phyloP scores from a whole-genome alignment of 2,113 vertebrate genomes.

The Synchiropus splendidus region DNA sequence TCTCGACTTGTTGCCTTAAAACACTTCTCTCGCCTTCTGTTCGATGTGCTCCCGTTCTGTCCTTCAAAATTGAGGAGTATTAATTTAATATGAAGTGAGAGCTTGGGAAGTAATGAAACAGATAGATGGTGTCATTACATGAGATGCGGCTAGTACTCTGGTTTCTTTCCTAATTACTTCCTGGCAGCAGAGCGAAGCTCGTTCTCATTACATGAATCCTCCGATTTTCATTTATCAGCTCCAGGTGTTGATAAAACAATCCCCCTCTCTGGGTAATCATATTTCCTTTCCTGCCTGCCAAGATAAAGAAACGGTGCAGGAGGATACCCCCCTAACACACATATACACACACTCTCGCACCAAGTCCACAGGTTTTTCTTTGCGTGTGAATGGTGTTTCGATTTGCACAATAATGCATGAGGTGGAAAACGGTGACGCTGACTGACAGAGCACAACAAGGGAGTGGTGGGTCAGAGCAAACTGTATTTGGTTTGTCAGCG shows the following conservation, averaged over 20 bases:
- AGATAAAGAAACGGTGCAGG: slow-evolving; percentile 36
- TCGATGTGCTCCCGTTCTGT: no score
- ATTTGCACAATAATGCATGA: slow-evolving; percentile 57
- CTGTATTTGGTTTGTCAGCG: neutral
- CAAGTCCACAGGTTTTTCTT: neutral
- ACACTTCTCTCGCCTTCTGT: no score
- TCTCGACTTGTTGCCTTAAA: no score
- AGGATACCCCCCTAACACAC: slow-evolving; percentile 4
- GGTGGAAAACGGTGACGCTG: slow-evolving; percentile 36
- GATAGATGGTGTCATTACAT: no score
- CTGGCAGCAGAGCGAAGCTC: slow-evolving; percentile 51
- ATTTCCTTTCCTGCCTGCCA: slow-evolving; percentile 53
- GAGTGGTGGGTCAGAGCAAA: slow-evolving; percentile 6
- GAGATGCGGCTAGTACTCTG: slow-evolving; percentile 37
- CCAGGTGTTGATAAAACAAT: slow-evolving; percentile 68
- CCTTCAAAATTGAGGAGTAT: no score
- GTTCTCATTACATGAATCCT: slow-evolving; percentile 58
- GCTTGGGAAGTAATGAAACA: no score
- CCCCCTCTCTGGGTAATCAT: slow-evolving; percentile 57
- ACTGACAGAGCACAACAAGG: slow-evolving; percentile 24
- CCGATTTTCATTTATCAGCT: slow-evolving; percentile 60
- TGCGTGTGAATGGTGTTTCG: slow-evolving; percentile 40
- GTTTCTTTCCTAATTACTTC: slow-evolving; percentile 62
- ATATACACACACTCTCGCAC: no score
- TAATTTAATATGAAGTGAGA: no score